These are phyloP conservation scores for Heterohyrax brucei DNA, from an alignment of 2,797 vertebrate species.

Conservation along the genomic window DNA sequence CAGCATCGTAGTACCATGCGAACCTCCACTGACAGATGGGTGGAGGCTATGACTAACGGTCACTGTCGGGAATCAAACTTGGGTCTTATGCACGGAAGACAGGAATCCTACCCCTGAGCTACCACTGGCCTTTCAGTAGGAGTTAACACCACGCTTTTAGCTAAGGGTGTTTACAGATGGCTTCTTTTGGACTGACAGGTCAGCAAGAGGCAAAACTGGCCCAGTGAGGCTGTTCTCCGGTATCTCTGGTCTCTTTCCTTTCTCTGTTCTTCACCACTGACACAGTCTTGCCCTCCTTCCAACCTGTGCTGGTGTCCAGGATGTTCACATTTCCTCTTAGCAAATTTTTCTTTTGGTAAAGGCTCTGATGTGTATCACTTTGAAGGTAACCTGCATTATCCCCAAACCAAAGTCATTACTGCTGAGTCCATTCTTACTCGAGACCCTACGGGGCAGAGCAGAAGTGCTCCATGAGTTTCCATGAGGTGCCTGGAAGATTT, in stretches of 20 bases:
- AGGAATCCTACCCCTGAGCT: too few relatives aligned
- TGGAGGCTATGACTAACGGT: too few relatives aligned
- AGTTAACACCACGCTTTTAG: neutral
- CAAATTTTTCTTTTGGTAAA: slow-evolving; percentile 11
- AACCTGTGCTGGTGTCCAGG: neutral
- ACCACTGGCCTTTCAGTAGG: too few relatives aligned
- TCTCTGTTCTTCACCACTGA: neutral
- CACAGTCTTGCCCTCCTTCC: neutral
- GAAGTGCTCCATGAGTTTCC: too few relatives aligned
- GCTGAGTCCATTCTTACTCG: too few relatives aligned
- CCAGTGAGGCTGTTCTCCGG: neutral
- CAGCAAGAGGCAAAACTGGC: rapidly evolving
- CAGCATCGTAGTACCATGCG: too few relatives aligned
- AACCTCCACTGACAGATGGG: too few relatives aligned
- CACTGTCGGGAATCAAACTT: too few relatives aligned
- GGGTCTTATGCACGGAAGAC: too few relatives aligned
- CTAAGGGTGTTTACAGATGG: neutral
- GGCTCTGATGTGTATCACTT: neutral
- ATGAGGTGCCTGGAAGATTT: too few relatives aligned
- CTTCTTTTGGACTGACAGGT: neutral
- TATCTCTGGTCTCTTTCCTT: neutral
- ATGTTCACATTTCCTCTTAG: neutral
- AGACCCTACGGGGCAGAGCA: too few relatives aligned
- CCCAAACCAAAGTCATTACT: too few relatives aligned
- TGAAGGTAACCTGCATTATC: neutral